Percentiles rank a stretch among this genome's conserved stretches.
phyloP scores from a whole-genome alignment of 1,140 invertebrate species.

The Asobara japonica region DNA sequence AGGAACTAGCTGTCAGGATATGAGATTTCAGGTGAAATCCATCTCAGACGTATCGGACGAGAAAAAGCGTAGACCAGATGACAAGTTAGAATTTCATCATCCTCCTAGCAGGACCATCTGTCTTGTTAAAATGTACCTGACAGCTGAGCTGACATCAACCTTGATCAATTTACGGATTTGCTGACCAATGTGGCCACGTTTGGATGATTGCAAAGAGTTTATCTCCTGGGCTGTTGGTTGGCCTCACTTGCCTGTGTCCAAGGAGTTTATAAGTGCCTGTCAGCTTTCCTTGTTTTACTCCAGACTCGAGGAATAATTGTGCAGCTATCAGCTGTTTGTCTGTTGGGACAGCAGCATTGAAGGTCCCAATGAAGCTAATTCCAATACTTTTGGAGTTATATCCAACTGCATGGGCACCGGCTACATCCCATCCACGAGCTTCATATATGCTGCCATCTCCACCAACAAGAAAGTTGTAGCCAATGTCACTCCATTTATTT shows the following conservation, averaged over 20 bases:
- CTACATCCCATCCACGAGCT: constrained; percentile 77
- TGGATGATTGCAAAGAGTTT: constrained; percentile 71
- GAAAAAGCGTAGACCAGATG: too few species aligned
- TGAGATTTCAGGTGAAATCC: too few species aligned
- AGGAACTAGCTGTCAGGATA: too few species aligned
- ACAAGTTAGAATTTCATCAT: too few species aligned
- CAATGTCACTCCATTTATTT: constrained; percentile 74
- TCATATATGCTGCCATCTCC: constrained; percentile 80
- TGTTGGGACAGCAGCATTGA: constrained; percentile 63
- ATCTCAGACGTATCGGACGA: too few species aligned
- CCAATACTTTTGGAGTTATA: constrained; percentile 79
- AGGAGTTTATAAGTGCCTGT: constrained; percentile 72
- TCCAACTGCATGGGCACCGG: constrained; percentile 77
- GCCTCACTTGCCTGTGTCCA: constrained; percentile 75
- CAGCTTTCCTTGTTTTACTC: constrained; percentile 71
- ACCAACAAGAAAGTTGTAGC: constrained; percentile 81
- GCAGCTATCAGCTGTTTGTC: constrained; percentile 70
- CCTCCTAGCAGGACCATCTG: too few species aligned
- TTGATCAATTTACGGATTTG: constrained; percentile 32
- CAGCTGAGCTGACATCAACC: too few species aligned
- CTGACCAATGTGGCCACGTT: constrained; percentile 72
- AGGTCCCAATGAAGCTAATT: constrained; percentile 76
- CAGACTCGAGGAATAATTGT: constrained; percentile 71
- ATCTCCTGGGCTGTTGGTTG: constrained; percentile 77
- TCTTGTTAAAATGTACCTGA: too few species aligned